A percentile compares a stretch with the other conserved stretches of the same genome.
phyloP scores from a whole-genome alignment of 2,113 vertebrate species.

The Hepsetus odoe region DNA sequence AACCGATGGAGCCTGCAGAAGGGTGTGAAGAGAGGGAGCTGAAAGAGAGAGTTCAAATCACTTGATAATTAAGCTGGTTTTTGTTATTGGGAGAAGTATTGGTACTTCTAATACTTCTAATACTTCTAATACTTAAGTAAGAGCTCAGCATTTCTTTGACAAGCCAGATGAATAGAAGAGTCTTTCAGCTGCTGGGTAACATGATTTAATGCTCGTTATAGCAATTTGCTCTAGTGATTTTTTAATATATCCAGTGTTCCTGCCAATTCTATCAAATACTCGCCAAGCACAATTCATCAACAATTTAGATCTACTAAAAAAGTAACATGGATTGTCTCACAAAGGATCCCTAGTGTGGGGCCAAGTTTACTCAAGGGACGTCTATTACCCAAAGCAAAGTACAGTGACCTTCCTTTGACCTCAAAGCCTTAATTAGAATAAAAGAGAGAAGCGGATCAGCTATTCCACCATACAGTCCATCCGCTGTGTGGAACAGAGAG shows the following conservation, averaged over 20 bases:
- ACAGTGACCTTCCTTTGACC: conserved; percentile 6
- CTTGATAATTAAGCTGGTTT: conserved; percentile 52
- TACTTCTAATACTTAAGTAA: too few species aligned
- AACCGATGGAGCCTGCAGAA: conserved; percentile 39
- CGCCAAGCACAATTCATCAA: background rate
- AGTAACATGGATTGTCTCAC: background rate
- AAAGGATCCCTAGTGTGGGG: background rate
- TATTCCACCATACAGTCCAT: background rate
- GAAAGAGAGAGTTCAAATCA: conserved; percentile 49
- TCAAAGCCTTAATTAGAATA: conserved; percentile 7
- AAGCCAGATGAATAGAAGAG: background rate
- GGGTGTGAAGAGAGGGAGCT: background rate
- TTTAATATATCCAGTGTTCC: background rate
- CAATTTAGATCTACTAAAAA: conserved; percentile 13
- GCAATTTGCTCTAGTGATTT: background rate
- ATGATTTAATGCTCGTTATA: background rate
- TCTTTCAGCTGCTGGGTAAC: background rate
- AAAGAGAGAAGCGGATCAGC: background rate
- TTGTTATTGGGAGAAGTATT: too few species aligned
- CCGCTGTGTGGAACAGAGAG: background rate
- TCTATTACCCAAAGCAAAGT: background rate
- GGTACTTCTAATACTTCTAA: too few species aligned
- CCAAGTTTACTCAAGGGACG: conserved; percentile 23
- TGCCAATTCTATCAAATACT: background rate
- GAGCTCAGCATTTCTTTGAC: background rate